These are phyloP conservation scores for Oryzias celebensis DNA, from an alignment of 2,113 vertebrate species.

Conservation along the genomic window DNA sequence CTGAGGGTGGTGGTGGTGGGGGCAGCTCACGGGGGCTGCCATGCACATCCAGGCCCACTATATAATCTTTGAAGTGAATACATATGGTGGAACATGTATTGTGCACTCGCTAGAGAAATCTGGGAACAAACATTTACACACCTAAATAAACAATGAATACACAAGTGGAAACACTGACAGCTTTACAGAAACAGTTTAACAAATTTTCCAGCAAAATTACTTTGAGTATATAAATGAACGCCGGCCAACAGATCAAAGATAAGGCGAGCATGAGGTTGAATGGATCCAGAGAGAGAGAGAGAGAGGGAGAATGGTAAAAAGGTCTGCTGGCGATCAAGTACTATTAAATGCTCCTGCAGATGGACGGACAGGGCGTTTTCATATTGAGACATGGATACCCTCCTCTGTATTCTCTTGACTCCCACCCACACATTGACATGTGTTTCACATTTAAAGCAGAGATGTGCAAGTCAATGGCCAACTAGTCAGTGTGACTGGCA, in stretches of 20 bases:
- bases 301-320: constrained; percentile 43
- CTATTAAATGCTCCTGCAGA: constrained; percentile 80
- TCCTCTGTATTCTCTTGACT: constrained; percentile 77
- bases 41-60: constrained; percentile 23
- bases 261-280: constrained; percentile 24
- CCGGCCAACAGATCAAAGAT: constrained; percentile 48
- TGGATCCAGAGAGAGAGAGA: constrained; percentile 23
- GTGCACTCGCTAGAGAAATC: constrained; percentile 3
- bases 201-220: constrained; percentile 25
- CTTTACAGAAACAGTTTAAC: constrained; percentile 10
- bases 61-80: constrained; percentile 30
- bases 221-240: constrained; percentile 57
- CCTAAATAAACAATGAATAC: constrained; percentile 55
- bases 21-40: constrained; percentile 32
- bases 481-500: constrained; percentile 64
- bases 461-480: constrained; percentile 78
- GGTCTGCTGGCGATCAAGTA: constrained; percentile 55
- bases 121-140: constrained; percentile 56
- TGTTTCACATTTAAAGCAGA: constrained; percentile 78
- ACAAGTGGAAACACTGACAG: constrained; percentile 34
- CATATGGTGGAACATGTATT: constrained; percentile 26
- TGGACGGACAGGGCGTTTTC: constrained; percentile 79
- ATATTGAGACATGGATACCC: constrained; percentile 82
- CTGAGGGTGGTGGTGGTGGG: constrained; percentile 35
- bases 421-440: constrained; percentile 81